A percentile compares a stretch with the other conserved stretches of the same genome.
These are phyloP conservation scores for Drosophila tanythrix DNA, from an alignment of 2,888 invertebrate species.

Conservation along the genomic window DNA sequence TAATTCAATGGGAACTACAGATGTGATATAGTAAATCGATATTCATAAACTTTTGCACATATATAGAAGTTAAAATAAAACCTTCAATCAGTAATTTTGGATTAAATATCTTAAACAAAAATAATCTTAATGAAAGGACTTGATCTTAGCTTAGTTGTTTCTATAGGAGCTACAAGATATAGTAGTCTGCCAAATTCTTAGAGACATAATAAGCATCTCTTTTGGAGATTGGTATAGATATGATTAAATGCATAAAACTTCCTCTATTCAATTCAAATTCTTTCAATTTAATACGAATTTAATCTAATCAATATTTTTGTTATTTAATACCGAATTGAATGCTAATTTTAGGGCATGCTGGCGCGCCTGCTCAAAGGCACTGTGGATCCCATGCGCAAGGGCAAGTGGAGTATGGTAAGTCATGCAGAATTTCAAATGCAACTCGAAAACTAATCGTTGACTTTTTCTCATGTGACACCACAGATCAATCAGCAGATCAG, in stretches of 20 bases:
- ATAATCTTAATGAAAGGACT: neutral
- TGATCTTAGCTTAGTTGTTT: neutral
- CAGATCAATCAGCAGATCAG: slow-evolving; percentile 95
- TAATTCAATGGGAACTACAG: neutral
- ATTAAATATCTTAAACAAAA: neutral
- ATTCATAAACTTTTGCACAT: neutral
- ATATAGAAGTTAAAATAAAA: neutral
- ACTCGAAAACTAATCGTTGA: neutral
- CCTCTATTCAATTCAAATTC: neutral
- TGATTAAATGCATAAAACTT: neutral
- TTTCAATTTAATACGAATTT: neutral
- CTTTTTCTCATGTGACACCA: neutral
- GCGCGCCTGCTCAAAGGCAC: slow-evolving; percentile 92
- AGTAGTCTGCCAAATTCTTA: neutral
- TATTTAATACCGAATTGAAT: neutral
- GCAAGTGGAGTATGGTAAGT: slow-evolving; percentile 94
- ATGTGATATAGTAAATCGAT: neutral
- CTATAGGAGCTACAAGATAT: neutral
- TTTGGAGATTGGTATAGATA: neutral
- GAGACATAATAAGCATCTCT: no score
- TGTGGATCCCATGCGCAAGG: slow-evolving; percentile 92
- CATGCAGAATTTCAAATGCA: no score
- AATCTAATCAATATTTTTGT: neutral
- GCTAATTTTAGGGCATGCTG: slow-evolving; percentile 90
- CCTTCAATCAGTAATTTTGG: neutral